Evolutionary conservation across 2,113 vertebrate species (phyloP), one percentile per base, ranked within the genome.

Genomic region (Mastomys coucha): DNA sequence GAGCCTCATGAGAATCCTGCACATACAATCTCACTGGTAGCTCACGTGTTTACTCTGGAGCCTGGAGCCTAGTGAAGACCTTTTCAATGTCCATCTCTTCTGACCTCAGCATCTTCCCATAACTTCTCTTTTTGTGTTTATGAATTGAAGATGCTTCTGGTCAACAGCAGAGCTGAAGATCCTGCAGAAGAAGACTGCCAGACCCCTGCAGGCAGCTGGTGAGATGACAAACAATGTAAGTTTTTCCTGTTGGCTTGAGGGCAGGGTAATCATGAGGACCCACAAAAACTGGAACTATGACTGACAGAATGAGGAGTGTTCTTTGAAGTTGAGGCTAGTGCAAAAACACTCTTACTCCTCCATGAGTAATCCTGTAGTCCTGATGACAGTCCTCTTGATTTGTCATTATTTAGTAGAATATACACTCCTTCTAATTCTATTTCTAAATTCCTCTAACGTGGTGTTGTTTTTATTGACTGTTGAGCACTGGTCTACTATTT

Each of bases 281-380:
- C 72, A 89, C 6, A 2, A 19, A 7, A 87, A 88, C 92, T 51
- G n/a, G 70, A 84, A 45, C 87, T 93, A 75, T 70, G 95, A 80
- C 94, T 31, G n/a, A 77, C 76, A 91, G 93, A 87, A 96, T 8
- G 9, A 95, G 22, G 5, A 26, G 31, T 77, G 39, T 92, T 92
- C 93, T 88, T 80, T 69, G 72, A 94, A 75, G 82, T 76, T 77
- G 88, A 89, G 82, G 77, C 42, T 11, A 81, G 94, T 88, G 20
- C 90, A 77, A 93, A 96, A 96, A 85, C 86, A 80, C 75, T 89
- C 77, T 49, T 22, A 73, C 58, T 95, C 49, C 69, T 87, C 87
- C 77, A 89, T 80, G 84, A 91, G 39, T 96, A 73, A 58, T 86
- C 92, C 33, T 96, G 72, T 88, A 93, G 84, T 88, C 88, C 85